Base-by-base conservation (phyloP, 2,888 invertebrate species). In the Caenorhabditis uteleia region DNA sequence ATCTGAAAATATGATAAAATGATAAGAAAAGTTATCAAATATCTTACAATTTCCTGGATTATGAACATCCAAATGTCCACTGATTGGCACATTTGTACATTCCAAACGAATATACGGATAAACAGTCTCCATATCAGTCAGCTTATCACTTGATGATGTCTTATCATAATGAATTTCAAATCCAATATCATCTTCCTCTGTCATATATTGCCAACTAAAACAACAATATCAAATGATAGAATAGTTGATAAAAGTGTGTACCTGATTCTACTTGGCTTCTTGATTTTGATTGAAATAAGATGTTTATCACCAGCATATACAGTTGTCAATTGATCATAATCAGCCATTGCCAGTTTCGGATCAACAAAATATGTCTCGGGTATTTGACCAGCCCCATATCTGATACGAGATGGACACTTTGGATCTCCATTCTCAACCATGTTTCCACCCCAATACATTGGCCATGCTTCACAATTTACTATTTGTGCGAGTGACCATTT, bases 301-400 rank as follows among this genome's bases (percentile, higher is more conserved):
- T 82, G 82, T 50, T 82, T 82, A 59, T 82, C 79, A 29, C 82
- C 82, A 8, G 82, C 80, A 59, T 82, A 82, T 2, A 82, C 82
- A 12, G 82, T 82, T 26, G 80, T 79, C 66, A 78, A 58, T 47
- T 77, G 77, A 53, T 82, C 80, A 64, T 79, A 82, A 61, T 80
- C 79, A 2, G 74, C 64, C 76, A 78, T 76, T 36, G 77, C 79
- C 20, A 54, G 67, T 23, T 68, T 62, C 23, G 72, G 68, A 60
- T 83, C 77, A 31, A 79, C 76, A 54, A 70, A 82, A 62, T 76
- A 82, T 29, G 68, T 66, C 49, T 80, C 80, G 7, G 82, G 81
- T 27, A 82, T 77, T 4, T 80, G 79, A 1, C 81, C 82, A 16
- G 77, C 70, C n/a, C 79, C 81, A 57, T 78, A 82, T 54, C 45